These are phyloP conservation scores for Mylabris phalerata DNA, from an alignment of 1,140 invertebrate species.

Conservation along the genomic window DNA sequence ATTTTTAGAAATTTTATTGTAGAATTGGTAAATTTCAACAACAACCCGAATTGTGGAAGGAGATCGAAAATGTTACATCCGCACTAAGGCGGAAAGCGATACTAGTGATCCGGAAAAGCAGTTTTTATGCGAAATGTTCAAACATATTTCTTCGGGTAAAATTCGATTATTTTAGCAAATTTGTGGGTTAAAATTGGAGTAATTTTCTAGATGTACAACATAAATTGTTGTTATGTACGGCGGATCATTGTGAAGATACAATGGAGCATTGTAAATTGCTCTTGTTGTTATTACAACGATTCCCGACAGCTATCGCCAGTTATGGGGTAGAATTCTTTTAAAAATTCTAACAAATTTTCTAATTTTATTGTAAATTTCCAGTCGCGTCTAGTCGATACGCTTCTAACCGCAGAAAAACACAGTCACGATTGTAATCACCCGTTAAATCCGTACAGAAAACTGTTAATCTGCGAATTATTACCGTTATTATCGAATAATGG, in stretches of 20 bases:
- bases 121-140: constrained; percentile 49
- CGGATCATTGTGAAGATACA: constrained; percentile 78
- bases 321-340: constrained; percentile 56
- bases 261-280: constrained; percentile 79
- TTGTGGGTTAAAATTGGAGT: background rate
- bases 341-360: constrained; percentile 1
- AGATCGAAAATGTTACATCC: constrained; percentile 70
- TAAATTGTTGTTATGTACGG: constrained; percentile 67
- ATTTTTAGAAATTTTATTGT: background rate
- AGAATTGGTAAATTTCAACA: constrained; percentile 45
- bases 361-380: constrained; percentile 37
- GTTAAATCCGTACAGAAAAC: constrained; percentile 65
- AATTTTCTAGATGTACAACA: constrained; percentile 66
- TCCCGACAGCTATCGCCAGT: constrained; percentile 68
- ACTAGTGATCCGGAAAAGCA: constrained; percentile 47
- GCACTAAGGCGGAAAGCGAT: constrained; percentile 58
- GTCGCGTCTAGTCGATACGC: constrained; percentile 63
- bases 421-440: constrained; percentile 51
- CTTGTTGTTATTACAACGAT: constrained; percentile 68
- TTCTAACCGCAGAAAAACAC: constrained; percentile 69
- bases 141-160: constrained; percentile 36
- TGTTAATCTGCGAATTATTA: constrained; percentile 67
- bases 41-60: constrained; percentile 61
- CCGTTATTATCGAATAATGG: constrained; percentile 58
- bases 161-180: background rate